Conservation (phyloP, 2,113 vertebrate genomes). For the Antechinus stuartii region DNA sequence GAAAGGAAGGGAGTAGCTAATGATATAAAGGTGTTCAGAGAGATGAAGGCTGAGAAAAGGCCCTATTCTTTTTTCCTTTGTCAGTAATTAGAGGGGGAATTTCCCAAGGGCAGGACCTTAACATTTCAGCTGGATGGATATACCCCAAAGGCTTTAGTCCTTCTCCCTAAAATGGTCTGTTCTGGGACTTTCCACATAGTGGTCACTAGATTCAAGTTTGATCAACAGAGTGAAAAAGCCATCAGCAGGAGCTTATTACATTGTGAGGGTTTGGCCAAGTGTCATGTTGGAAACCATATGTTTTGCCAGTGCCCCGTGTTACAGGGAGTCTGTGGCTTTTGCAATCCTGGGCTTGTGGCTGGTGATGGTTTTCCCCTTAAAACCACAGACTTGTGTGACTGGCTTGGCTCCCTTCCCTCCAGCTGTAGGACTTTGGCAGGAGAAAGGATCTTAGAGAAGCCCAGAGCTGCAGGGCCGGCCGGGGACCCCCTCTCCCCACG, state of each 20-base stretch:
- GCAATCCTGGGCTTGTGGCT: constrained; percentile 21
- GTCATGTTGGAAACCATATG: not conserved
- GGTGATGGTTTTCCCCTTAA: constrained; percentile 54
- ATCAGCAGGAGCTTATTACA: not conserved
- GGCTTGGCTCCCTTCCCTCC: constrained; percentile 19
- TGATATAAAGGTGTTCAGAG: not conserved
- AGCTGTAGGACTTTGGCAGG: not conserved
- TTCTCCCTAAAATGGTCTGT: not conserved
- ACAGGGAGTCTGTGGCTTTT: constrained; percentile 32
- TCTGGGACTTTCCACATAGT: not conserved
- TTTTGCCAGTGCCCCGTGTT: not conserved
- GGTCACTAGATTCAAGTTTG: no score
- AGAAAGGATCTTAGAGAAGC: not conserved
- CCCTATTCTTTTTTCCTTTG: not conserved
- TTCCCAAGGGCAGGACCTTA: not conserved
- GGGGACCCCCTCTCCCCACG: not conserved
- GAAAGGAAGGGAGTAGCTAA: not conserved
- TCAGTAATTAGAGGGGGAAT: not conserved
- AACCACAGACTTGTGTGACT: constrained; percentile 38
- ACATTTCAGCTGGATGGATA: not conserved
- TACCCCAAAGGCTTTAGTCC: not conserved
- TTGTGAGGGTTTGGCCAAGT: not conserved
- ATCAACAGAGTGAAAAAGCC: not conserved
- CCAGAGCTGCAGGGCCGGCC: not conserved
- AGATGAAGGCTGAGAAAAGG: not conserved